Evolutionary conservation across 2,888 invertebrate species (phyloP), one percentile per base, ranked within the genome.

Genomic region (Dyspetes luteomarginatus): DNA sequence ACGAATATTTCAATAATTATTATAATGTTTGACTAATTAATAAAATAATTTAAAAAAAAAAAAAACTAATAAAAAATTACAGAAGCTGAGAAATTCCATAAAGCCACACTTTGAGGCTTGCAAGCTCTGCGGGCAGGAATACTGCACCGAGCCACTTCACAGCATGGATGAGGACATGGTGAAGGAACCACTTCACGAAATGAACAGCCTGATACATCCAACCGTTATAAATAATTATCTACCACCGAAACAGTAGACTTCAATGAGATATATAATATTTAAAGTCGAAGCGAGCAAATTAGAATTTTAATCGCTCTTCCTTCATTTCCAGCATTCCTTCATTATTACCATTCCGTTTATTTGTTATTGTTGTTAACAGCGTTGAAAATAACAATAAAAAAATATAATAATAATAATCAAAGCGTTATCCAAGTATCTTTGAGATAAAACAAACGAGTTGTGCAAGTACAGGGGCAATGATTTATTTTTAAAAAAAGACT

Each of bases 71-170:
- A 7, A 30, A 30, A 4, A 30, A 48, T 89, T 93, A 74, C 93
- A 97, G 97, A 97, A 96, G 95, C 92, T 97, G 64, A 94, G 94
- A 87, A 94, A 95, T 88, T 95, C 97, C 4, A 93, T 97, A 81
- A 95, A 95, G 84, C 96, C 97, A 4, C 95, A 95, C 81, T 93
- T 97, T 85, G 95, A 95, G 87, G 96, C 96, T 87, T 97, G 95
- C 87, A 94, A 94, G 84, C 93, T 93, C 89, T 96, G 97, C 88
- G 95, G 95, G 17, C 95, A 96, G 84, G 94, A 95, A 89, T 95
- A 97, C 93, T 97, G 97, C 78, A 86, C 87, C 17, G 90, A 91
- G 55, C 89, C 90, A 0, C 82, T 88, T 68, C 91, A 91, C 73
- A 84, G 84, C 62, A 87, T 73, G 73, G 82, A 87, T 90, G 96